phyloP scores from a whole-genome alignment of 2,888 invertebrate genomes.

The Plebejus anna region DNA sequence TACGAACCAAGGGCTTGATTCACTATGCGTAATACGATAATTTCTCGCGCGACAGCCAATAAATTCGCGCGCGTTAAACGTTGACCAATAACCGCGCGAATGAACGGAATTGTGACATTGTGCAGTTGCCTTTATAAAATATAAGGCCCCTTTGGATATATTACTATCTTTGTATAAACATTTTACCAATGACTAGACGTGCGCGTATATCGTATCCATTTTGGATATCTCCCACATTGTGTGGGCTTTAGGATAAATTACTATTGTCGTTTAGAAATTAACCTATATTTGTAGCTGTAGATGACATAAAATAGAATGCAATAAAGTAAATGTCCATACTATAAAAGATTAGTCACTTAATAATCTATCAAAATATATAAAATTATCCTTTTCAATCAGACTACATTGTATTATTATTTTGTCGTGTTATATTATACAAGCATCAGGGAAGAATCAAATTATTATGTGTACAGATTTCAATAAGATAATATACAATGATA shows the following conservation, averaged over 20 bases:
- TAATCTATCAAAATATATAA: background rate
- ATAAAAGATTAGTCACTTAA: background rate
- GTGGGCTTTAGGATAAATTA: background rate
- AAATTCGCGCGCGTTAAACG: no score
- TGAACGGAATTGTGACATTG: no score
- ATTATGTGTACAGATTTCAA: background rate
- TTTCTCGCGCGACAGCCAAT: no score
- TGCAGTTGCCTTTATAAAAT: no score
- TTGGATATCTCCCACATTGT: background rate
- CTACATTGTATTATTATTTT: background rate
- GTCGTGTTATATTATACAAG: background rate
- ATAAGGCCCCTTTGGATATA: background rate
- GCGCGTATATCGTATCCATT: background rate
- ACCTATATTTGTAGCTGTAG: background rate
- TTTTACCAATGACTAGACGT: background rate
- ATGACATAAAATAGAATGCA: background rate
- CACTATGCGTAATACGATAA: no score
- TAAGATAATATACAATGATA: background rate
- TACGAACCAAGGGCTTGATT: no score
- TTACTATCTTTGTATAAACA: background rate
- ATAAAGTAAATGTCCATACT: background rate
- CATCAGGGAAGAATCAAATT: background rate
- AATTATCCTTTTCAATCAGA: background rate
- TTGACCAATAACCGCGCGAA: no score
- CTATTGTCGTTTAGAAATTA: background rate